A percentile compares a stretch with the other conserved stretches of the same genome.
Conservation (phyloP, 2,888 invertebrate genomes). For the Erebia palarica region DNA sequence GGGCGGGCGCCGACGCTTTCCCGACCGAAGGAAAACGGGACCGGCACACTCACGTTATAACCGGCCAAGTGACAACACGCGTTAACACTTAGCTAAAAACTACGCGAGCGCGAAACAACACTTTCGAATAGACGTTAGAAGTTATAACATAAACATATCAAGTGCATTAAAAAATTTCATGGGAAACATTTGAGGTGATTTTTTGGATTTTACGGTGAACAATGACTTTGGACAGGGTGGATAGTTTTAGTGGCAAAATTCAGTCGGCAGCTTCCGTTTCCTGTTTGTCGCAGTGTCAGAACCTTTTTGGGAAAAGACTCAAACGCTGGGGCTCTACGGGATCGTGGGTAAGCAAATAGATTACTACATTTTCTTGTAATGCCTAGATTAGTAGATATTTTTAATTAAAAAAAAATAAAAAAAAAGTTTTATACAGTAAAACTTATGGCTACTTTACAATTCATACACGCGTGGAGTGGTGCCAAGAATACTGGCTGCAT, state of each 20-base stretch:
- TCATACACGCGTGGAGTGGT: no score
- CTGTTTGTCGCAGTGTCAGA: constrained; percentile 82
- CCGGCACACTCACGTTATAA: constrained; percentile 50
- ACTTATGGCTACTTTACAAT: no score
- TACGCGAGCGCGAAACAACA: constrained; percentile 29
- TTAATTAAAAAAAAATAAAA: background rate
- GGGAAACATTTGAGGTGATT: constrained; percentile 38
- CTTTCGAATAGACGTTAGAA: background rate
- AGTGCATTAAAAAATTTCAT: constrained; percentile 24
- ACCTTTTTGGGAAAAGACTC: constrained; percentile 85
- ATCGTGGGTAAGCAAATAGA: constrained; percentile 84
- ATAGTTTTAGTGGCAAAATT: constrained; percentile 74
- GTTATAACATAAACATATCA: background rate
- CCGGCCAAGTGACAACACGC: constrained; percentile 61
- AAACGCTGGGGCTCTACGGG: constrained; percentile 89
- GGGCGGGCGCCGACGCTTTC: constrained; percentile 64
- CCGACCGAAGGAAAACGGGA: constrained; percentile 59
- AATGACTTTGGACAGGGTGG: constrained; percentile 77
- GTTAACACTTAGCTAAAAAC: constrained; percentile 28
- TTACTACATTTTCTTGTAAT: background rate
- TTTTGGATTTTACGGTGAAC: constrained; percentile 50
- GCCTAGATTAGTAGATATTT: background rate
- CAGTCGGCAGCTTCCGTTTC: constrained; percentile 79
- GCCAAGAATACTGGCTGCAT: no score
- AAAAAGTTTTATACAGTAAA: no score